These are phyloP conservation scores for Colletes collaris DNA, from an alignment of 2,888 invertebrate species.

Conservation along the genomic window DNA sequence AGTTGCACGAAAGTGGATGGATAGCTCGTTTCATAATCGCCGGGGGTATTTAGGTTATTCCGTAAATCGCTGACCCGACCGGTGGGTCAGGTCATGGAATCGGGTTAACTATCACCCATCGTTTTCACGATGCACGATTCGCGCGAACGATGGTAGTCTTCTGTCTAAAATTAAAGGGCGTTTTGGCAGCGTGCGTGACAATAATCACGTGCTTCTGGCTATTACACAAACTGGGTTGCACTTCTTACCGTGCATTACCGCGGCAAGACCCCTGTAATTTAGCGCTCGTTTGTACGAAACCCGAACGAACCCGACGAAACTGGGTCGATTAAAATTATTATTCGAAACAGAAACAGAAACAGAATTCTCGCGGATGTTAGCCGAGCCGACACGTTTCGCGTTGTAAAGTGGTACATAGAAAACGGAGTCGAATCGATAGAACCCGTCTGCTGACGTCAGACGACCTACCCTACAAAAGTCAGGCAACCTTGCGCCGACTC, in stretches of 20 bases:
- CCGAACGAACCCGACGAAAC: too few species aligned
- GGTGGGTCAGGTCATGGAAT: conserved; percentile 38
- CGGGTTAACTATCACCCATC: conserved; percentile 46
- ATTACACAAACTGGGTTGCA: neutral
- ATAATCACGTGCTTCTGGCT: neutral
- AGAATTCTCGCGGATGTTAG: too few species aligned
- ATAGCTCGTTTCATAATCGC: conserved; percentile 31
- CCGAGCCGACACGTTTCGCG: too few species aligned
- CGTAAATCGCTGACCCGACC: conserved; percentile 43
- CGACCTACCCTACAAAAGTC: too few species aligned
- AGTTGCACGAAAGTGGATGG: conserved; percentile 1
- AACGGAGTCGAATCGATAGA: too few species aligned
- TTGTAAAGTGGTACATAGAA: too few species aligned
- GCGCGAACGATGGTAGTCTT: conserved; percentile 6
- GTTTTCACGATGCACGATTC: conserved; percentile 26
- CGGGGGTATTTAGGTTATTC: conserved; percentile 45
- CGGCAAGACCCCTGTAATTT: too few species aligned
- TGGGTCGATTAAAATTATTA: too few species aligned
- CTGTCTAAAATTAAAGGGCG: neutral
- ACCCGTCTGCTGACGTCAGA: too few species aligned
- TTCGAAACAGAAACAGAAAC: too few species aligned
- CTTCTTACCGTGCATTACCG: too few species aligned
- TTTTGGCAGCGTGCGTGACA: conserved; percentile 13
- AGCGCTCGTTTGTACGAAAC: too few species aligned
- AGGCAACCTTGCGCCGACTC: neutral